Base-by-base conservation (phyloP, 2,888 invertebrate species). In the Amblyjoppa proteus region DNA sequence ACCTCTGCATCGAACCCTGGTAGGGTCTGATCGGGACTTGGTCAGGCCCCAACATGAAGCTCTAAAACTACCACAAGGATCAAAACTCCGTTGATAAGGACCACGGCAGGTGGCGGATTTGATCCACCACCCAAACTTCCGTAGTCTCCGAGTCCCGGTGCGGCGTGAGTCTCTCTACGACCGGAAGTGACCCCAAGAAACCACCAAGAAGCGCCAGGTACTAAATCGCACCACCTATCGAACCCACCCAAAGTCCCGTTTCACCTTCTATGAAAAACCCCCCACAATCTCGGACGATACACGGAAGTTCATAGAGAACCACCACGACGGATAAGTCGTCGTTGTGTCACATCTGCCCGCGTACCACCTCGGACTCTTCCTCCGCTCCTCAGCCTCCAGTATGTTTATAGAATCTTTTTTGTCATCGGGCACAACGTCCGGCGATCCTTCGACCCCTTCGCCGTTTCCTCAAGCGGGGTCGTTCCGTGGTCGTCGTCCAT, bases 391-490 rank as follows among this genome's bases (percentile, higher is more conserved):
- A 13, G 45, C 45, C 51, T 70, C 74, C 13, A 3, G 20, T 66
- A 45, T 68, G 76, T 76, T 61, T 34, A 16, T 64, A 71, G 71
- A 70, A 56, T 51, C 58, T 61, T 64, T 61, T 74, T 84, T 79
- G 71, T 34, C 68, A 38, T 69, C 70, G 76, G 49, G 34, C 71
- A 61, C 81, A 66, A 79, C 89, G 87, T 91, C 90, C 91, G 91
- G 91, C 90, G 90, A 90, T 90, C 89, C 89, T 89, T 87, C 86
- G 82, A 83, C 89, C 90, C 89, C 89, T 90, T 89, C 89, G 87
- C 88, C 87, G 82, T 85, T 85, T 87, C 78, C 83, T 83, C 83
- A 58, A 79, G 77, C 75, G 49, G 79, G 82, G 76, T 89, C 89
- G 64, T 83, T 85, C 70, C 56, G 56, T 34, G 53, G 64, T 38